Percentiles rank a stretch among this genome's conserved stretches.
phyloP scores from a whole-genome alignment of 2,888 invertebrate species.

The Euzophera pinguis region DNA sequence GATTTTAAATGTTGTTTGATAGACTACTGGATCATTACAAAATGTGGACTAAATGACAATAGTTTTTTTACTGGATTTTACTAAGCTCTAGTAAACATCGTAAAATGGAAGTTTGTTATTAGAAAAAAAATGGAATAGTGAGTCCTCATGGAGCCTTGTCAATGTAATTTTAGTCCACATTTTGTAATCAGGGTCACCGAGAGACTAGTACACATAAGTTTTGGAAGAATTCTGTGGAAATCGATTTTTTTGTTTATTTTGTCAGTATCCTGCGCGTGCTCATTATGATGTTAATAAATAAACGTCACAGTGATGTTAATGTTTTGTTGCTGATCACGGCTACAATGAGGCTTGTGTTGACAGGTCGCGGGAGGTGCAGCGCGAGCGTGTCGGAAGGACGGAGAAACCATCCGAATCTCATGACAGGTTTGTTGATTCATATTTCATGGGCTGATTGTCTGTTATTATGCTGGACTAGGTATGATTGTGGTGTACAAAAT shows the following conservation, averaged over 20 bases:
- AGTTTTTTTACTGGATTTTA: too few relatives aligned
- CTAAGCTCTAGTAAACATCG: too few relatives aligned
- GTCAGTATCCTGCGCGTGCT: not conserved
- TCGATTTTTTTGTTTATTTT: not conserved
- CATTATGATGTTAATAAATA: not conserved
- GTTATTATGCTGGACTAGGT: too few relatives aligned
- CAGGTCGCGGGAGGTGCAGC: conserved; percentile 49
- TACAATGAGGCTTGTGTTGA: conserved; percentile 33
- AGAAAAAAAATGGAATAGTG: not conserved
- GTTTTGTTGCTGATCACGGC: conserved; percentile 2
- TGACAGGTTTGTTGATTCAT: conserved; percentile 21
- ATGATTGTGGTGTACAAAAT: too few relatives aligned
- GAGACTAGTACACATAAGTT: not conserved
- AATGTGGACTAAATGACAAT: not conserved
- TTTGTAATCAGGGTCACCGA: not conserved
- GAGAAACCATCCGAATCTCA: conserved; percentile 15
- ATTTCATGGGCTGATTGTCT: too few relatives aligned
- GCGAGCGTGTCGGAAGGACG: not conserved
- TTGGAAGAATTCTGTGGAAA: too few relatives aligned
- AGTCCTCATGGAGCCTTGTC: not conserved
- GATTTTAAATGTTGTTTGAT: too few relatives aligned
- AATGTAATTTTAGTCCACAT: not conserved
- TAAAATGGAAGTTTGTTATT: too few relatives aligned
- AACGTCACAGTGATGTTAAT: not conserved
- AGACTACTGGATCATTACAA: not conserved